Evolutionary conservation across 2,113 vertebrate species (phyloP).

Genomic region (Ciconia maguari): DNA sequence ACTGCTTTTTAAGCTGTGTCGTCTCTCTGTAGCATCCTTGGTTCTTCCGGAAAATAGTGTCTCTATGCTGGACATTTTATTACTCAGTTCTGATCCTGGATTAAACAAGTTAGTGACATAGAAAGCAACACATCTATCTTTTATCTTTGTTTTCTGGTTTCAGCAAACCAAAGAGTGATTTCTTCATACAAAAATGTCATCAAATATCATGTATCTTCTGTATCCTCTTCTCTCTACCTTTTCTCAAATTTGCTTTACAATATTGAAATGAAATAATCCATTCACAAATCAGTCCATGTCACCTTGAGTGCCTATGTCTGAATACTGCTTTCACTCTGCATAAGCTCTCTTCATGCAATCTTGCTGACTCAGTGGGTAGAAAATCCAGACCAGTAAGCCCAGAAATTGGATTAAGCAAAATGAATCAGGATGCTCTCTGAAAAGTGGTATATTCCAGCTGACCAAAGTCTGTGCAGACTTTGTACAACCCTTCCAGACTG

Average conservation of each 20-base stretch:
- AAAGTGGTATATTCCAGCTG: background rate
- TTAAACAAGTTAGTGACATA: background rate
- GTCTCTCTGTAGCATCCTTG: background rate
- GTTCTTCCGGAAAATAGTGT: background rate
- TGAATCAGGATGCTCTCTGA: background rate
- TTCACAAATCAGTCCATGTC: background rate
- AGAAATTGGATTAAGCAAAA: background rate
- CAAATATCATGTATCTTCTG: background rate
- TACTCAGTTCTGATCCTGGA: background rate
- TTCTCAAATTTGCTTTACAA: background rate
- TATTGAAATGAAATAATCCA: background rate
- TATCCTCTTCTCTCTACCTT: background rate
- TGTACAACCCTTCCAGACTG: background rate
- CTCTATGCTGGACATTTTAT: background rate
- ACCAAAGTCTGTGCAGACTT: background rate
- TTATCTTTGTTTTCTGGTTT: background rate
- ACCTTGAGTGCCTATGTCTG: background rate
- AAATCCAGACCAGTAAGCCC: background rate
- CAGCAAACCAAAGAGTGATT: background rate
- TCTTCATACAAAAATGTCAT: background rate
- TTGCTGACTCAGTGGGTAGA: background rate
- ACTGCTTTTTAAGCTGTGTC: background rate
- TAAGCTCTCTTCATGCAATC: background rate
- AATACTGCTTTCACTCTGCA: background rate
- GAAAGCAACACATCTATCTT: background rate